Evolutionary conservation across 2,888 invertebrate genomes (phyloP), one percentile per base, ranked within the genome.

Genomic region (Drosophila cracens): DNA sequence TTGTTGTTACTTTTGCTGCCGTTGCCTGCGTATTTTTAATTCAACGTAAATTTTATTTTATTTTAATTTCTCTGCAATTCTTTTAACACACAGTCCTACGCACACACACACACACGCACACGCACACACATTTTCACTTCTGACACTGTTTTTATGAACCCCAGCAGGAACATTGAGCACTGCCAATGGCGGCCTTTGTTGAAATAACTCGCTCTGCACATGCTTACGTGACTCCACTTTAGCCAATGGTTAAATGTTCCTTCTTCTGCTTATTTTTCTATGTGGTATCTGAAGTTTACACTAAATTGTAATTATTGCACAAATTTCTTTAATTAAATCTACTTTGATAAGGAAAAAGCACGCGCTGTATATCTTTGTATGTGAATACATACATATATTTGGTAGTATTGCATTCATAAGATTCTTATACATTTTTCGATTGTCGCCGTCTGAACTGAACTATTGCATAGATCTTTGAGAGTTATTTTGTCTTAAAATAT

Each of bases 41-140:
- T 89, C 81, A 89, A 82, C 90, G 90, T 90, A 89, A 85, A 89
- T 89, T 90, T 89, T 87, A 89, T 89, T 90, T 90, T 87, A 89
- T 87, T 87, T 88, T 88, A 88, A 89, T 88, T 89, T 85, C 74
- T 60, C 83, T 85, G 86, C 90, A 82, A 85, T 87, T 87, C 79
- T 80, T 87, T 81, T 82, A 72, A 72, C 73, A 76, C 74, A 75
- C 64, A 43, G 40, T 4, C n/a, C n/a, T 62, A 58, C 61, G 63
- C 21, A 62, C 58, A 62, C 62, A 61, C 63, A 52, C 59, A 66
- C 33, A 52, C 48, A 4, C n/a, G 56, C 34, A 58, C 27, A 67
- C 34, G n/a, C 36, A 62, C 46, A 59, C 21, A 25, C 60, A 57
- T 40, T 56, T 48, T 34, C 38, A 48, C 66, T 62, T 56, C 59